Conservation (phyloP, 1,140 invertebrate genomes). For the Oscheius sp. region DNA sequence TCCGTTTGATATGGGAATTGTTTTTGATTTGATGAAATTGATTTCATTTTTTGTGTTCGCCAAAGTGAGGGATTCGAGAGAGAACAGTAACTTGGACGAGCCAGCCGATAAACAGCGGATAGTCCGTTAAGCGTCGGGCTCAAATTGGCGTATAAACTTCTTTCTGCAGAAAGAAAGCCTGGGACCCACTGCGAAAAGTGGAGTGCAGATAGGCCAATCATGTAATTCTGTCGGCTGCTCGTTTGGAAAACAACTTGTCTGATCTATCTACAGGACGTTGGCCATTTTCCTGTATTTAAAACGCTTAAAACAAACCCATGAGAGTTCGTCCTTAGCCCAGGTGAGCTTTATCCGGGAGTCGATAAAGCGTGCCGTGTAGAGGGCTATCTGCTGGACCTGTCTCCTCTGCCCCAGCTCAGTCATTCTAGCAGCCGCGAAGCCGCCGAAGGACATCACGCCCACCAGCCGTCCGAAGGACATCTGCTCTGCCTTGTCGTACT, state of each 20-base stretch:
- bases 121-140: background rate
- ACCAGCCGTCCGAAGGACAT: constrained; percentile 35
- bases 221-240: background rate
- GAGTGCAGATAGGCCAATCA: no score
- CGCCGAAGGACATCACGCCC: constrained; percentile 31
- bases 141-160: background rate
- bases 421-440: constrained; percentile 21
- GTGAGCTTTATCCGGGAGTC: constrained; percentile 20
- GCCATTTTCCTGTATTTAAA: background rate
- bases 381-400: constrained; percentile 20
- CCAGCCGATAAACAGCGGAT: background rate
- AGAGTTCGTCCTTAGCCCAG: constrained; percentile 16
- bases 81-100: background rate
- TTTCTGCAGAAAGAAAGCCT: no score
- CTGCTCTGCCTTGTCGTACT: constrained; percentile 10
- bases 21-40: no score
- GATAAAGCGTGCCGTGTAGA: constrained; percentile 32
- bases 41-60: no score
- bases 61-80: no score
- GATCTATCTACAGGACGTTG: background rate
- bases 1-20: no score
- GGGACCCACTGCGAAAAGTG: no score
- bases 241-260: background rate
- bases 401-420: constrained; percentile 2
- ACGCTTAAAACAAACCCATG: constrained; percentile 30